Evolutionary conservation across 2,888 invertebrate genomes (phyloP), one percentile per base, ranked within the genome.

Genomic region (Bombyx huttoni): DNA sequence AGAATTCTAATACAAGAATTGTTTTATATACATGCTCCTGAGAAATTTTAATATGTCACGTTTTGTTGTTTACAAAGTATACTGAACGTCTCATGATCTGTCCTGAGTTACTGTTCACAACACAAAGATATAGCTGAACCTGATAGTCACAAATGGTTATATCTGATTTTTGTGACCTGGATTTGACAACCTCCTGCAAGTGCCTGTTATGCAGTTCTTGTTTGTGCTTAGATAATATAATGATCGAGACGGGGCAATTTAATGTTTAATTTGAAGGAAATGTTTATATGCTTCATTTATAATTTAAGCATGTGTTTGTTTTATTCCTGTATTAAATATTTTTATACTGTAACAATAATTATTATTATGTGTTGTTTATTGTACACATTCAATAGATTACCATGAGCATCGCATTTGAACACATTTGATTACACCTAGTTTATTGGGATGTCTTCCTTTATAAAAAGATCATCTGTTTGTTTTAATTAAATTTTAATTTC

Each of bases 1-100:
- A 82, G 73, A 81, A 77, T 83, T 81, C 81, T 78, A 80, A 78
- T 76, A 82, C 73, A 79, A 55, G 46, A 63, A 78, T 79, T 78
- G 79, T 81, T 79, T 84, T 82, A 81, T 84, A 81, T 81, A 80
- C 78, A 77, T 6, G 40, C 40, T 40, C 40, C 72, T 62, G 66
- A 66, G 70, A 72, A 68, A 68, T 66, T 68, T 70, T 75, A 65
- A 65, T 24, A 24, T 24, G 2, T 24, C 5, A 24, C 0, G 3
- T 62, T 68, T 67, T 7, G 7, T 40, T 40, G 7, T 40, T 40
- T 40, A 3, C 40, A 40, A 40, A 61, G 56, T 65, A 52, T 47
- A 13, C 48, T 53, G 53, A 51, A 46, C 49, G 5, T 24, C 24
- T 24, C 24, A 24, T 52, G 51, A 50, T 52, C 53, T 56, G 46